phyloP scores from a whole-genome alignment of 2,888 invertebrate genomes.

The Eupeodes luniger region DNA sequence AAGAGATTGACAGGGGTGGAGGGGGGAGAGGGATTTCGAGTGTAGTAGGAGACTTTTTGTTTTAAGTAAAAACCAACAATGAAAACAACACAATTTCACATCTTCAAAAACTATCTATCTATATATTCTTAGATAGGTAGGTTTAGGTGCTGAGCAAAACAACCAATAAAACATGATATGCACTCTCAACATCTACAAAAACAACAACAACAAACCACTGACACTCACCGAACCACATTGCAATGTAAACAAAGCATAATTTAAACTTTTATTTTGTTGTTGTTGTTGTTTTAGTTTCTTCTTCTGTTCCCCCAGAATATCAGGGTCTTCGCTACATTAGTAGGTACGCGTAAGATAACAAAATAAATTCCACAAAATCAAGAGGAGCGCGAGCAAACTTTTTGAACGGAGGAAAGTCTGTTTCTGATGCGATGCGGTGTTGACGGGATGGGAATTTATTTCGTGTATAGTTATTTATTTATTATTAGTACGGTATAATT shows the following conservation, averaged over 20 bases:
- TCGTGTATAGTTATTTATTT: slow-evolving; percentile 10
- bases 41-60: too few relatives aligned
- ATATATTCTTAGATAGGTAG: slow-evolving; percentile 2
- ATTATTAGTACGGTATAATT: slow-evolving; percentile 42
- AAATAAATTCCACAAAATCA: slow-evolving; percentile 44
- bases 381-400: slow-evolving; percentile 31
- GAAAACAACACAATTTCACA: slow-evolving; percentile 39
- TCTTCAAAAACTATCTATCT: slow-evolving; percentile 18
- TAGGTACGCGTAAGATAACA: slow-evolving; percentile 11
- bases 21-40: neutral
- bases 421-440: neutral
- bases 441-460: neutral
- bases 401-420: neutral
- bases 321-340: slow-evolving; percentile 26
- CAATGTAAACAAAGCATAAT: slow-evolving; percentile 72
- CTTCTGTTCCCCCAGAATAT: slow-evolving; percentile 18
- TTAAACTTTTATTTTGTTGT: slow-evolving; percentile 43
- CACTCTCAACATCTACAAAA: slow-evolving; percentile 26
- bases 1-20: neutral
- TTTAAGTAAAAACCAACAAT: slow-evolving; percentile 43
- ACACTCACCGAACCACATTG: slow-evolving; percentile 71
- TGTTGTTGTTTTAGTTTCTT: neutral
- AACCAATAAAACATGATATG: slow-evolving; percentile 64
- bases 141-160: slow-evolving; percentile 7
- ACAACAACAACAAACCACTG: slow-evolving; percentile 59